Evolutionary conservation across 2,888 invertebrate species (phyloP).

Genomic region (Schizaphis graminum): DNA sequence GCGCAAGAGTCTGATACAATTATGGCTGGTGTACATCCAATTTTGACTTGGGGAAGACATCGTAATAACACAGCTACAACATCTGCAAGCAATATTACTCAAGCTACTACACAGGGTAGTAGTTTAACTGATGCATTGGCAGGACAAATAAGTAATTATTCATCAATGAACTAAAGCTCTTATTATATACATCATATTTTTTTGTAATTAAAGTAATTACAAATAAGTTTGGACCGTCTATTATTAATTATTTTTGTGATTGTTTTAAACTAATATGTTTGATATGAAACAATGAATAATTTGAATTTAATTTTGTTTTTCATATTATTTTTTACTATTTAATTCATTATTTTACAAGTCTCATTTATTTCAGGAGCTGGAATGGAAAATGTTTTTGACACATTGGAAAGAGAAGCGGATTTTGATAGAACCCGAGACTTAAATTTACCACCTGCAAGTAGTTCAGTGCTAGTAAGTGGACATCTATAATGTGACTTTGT

Average conservation of each 20-base stretch:
- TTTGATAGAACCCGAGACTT: neutral
- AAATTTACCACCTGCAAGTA: neutral
- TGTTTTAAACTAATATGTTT: neutral
- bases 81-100: slow-evolving; percentile 34
- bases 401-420: slow-evolving; percentile 15
- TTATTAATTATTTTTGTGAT: neutral
- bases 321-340: neutral
- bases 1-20: neutral
- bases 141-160: slow-evolving; percentile 51
- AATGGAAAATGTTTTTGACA: slow-evolving; percentile 15
- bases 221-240: neutral
- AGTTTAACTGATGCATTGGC: neutral
- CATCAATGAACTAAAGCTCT: neutral
- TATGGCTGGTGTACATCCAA: slow-evolving; percentile 33
- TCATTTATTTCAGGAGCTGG: slow-evolving; percentile 40
- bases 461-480: neutral
- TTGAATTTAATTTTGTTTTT: neutral
- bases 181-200: neutral
- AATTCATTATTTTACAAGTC: neutral
- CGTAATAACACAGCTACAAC: slow-evolving; percentile 26
- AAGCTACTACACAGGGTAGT: slow-evolving; percentile 9
- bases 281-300: neutral
- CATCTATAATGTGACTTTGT: neutral
- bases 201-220: neutral
- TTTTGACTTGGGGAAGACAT: slow-evolving; percentile 52